Percentiles rank a stretch among this genome's conserved stretches.
Evolutionary conservation across 2,888 invertebrate species (phyloP).

Genomic region (Caenorhabditis zanzibari): DNA sequence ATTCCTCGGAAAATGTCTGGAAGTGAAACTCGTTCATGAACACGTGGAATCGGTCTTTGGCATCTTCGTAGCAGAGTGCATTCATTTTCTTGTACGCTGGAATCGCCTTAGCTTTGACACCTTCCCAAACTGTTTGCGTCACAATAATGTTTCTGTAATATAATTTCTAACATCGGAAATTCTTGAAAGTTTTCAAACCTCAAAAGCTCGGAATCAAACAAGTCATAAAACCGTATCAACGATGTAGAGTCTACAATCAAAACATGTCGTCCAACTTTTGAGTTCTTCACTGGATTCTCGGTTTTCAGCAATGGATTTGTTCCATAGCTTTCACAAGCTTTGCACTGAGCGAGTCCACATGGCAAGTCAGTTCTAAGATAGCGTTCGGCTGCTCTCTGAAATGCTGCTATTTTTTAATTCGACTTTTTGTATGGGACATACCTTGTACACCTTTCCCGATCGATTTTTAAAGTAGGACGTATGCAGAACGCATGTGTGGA

Average conservation of each 20-base stretch:
- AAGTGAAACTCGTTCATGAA: conserved; percentile 98
- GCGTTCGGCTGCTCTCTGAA: conserved; percentile 79
- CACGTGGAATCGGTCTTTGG: conserved; percentile 88
- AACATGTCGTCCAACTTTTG: conserved; percentile 63
- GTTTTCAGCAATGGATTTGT: conserved; percentile 61
- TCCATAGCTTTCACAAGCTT: conserved; percentile 58
- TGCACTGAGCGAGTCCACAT: conserved; percentile 73
- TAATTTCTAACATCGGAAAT: background rate
- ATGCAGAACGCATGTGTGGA: conserved; percentile 67
- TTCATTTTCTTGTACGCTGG: conserved; percentile 92
- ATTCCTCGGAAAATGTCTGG: conserved; percentile 88
- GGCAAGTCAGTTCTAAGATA: conserved; percentile 80
- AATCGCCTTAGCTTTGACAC: conserved; percentile 88
- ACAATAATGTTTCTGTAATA: conserved; percentile 75
- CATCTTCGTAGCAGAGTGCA: conserved; percentile 88
- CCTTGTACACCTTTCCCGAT: conserved; percentile 71
- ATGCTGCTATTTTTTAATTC: background rate
- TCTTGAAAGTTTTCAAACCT: conserved; percentile 62
- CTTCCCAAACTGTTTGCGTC: conserved; percentile 79
- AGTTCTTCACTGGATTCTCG: conserved; percentile 36
- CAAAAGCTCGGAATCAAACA: conserved; percentile 77
- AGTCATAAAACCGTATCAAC: conserved; percentile 77
- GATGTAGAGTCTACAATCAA: conserved; percentile 76
- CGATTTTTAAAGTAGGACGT: conserved; percentile 73
- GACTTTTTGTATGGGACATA: conserved; percentile 10